Evolutionary conservation across 37 sponge, comb jelly and placozoan species (phyloP).

Genomic region (Halichondria panicea): DNA sequence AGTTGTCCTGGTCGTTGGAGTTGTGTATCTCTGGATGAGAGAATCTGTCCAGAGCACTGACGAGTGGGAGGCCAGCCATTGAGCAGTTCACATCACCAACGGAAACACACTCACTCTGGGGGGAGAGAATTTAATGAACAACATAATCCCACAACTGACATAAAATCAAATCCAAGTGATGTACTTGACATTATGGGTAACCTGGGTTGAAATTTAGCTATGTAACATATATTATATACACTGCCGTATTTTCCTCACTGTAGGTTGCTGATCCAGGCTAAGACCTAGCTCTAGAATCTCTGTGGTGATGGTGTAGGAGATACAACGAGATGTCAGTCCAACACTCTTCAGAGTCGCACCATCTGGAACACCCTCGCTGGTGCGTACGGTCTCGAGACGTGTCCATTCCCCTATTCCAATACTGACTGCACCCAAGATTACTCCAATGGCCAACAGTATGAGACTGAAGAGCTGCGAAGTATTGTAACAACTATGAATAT

Average conservation of each 20-base stretch:
- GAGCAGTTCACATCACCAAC: conserved; percentile 52
- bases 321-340: conserved; percentile 37
- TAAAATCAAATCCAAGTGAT: neutral
- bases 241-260: neutral
- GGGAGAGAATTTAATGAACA: neutral
- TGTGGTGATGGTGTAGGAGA: conserved; percentile 19
- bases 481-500: neutral
- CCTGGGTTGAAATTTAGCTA: neutral
- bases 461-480: conserved; percentile 39
- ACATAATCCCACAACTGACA: neutral
- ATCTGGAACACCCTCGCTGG: neutral
- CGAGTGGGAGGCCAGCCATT: neutral
- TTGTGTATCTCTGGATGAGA: conserved; percentile 44
- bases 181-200: neutral
- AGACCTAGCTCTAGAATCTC: conserved; percentile 20
- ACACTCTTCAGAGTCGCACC: conserved; percentile 33
- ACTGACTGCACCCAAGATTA: conserved; percentile 46
- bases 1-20: conserved; percentile 20
- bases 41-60: conserved; percentile 55
- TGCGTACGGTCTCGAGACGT: conserved; percentile 29
- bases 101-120: conserved; percentile 34
- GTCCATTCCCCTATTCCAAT: conserved; percentile 53
- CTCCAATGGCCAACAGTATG: conserved; percentile 33
- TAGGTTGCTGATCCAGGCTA: conserved; percentile 13
- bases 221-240: neutral